Evolutionary conservation across 2,888 invertebrate genomes (phyloP), one percentile per base, ranked within the genome.

Genomic region (Furcula furcula): DNA sequence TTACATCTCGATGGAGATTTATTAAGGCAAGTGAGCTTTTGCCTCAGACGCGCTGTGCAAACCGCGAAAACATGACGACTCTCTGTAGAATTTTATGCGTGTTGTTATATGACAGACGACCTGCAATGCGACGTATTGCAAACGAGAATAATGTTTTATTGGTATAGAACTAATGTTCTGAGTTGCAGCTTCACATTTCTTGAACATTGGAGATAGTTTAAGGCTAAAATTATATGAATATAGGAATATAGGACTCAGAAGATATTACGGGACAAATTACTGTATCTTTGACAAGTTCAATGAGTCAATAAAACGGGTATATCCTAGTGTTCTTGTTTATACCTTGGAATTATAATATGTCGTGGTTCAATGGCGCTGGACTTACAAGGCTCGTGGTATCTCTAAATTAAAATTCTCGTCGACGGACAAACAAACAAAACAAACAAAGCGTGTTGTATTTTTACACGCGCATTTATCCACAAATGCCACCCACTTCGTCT

Each of bases 351-450:
- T 6, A 4, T 16, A 16, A 6, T 23, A 33, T 46, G 38, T n/a
- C n/a, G n/a, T 25, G 38, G 31, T 38, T 36, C 46, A 35, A 40
- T 54, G 42, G 33, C 44, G 45, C 52, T 55, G 36, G 34, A 39
- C 36, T 35, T 49, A 54, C 51, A 52, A 53, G 38, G 41, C 25
- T 36, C 41, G 41, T 29, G 46, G 40, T 42, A 53, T 54, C 36
- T 35, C 46, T 57, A 54, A 59, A 63, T 66, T 63, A 61, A 59
- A 60, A 66, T 64, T 60, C 52, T 37, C 40, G 22, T 18, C 55
- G 34, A 11, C 10, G 7, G 20, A 23, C 43, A 42, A 30, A 41
- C 29, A 23, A 31, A 31, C 40, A 29, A 31, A 53, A 55, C 47
- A 55, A 52, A 49, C 55, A 57, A 57, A 53, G 48, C 40, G 46